These are phyloP conservation scores for Meleagris gallopavo DNA, from an alignment of 2,113 vertebrate species.

Conservation along the genomic window DNA sequence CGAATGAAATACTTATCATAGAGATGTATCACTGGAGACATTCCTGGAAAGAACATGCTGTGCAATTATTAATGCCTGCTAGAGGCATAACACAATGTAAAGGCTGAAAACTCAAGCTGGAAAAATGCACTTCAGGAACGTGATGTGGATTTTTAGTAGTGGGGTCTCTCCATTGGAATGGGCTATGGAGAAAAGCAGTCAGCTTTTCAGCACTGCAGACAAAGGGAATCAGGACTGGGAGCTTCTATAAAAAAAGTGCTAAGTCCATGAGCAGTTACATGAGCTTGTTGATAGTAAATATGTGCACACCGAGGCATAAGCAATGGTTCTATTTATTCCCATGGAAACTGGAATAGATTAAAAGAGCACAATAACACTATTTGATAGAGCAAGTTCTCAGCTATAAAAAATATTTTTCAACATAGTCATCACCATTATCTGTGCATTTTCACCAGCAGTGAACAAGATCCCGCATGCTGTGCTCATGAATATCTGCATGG, in stretches of 20 bases:
- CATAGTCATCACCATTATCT: no score
- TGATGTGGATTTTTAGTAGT: background rate
- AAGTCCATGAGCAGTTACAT: background rate
- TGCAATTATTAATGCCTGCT: background rate
- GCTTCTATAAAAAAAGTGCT: background rate
- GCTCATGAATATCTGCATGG: no score
- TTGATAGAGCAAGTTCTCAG: background rate
- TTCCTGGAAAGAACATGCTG: background rate
- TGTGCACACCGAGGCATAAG: background rate
- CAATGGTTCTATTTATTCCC: background rate
- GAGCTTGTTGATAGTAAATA: background rate
- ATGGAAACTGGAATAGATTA: background rate
- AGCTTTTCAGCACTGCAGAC: background rate
- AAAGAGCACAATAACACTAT: background rate
- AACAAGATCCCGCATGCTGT: no score
- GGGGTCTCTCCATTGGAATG: fast-evolving
- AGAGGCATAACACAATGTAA: background rate
- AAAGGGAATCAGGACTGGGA: background rate
- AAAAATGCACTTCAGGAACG: background rate
- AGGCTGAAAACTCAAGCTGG: background rate
- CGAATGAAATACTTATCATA: background rate
- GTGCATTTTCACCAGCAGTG: no score
- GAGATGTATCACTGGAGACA: background rate
- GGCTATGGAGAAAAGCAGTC: background rate
- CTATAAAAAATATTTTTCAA: background rate